A percentile compares a stretch with the other conserved stretches of the same genome.
These are phyloP conservation scores for Cricetomys ansorgei DNA, from an alignment of 2,113 vertebrate species.

Conservation along the genomic window DNA sequence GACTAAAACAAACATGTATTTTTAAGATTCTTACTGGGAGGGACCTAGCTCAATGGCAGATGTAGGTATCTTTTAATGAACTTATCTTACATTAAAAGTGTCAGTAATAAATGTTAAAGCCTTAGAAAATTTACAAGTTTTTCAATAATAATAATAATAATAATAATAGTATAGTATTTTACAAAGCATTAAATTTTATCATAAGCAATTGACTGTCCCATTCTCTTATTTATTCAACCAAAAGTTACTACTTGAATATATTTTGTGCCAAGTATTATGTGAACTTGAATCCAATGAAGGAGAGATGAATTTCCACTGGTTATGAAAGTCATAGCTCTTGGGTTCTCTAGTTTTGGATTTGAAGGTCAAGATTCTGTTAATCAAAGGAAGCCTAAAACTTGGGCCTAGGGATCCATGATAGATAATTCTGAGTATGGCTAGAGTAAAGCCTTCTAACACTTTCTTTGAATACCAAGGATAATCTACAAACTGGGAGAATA, in stretches of 20 bases:
- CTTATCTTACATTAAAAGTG: constrained; percentile 1
- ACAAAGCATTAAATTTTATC: constrained; percentile 43
- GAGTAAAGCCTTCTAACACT: constrained; percentile 1
- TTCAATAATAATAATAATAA: constrained; percentile 35
- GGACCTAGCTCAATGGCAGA: background rate
- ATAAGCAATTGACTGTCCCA: background rate
- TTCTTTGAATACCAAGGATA: constrained; percentile 37
- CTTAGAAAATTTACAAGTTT: constrained; percentile 50
- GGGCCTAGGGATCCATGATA: background rate
- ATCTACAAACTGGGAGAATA: constrained; percentile 36
- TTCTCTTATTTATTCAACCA: constrained; percentile 3
- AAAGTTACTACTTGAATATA: background rate
- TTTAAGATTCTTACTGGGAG: constrained; percentile 18
- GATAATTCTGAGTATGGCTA: background rate
- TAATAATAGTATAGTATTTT: constrained; percentile 48
- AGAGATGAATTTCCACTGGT: constrained; percentile 28
- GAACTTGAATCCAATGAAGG: constrained; percentile 30
- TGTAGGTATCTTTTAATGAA: too few relatives aligned
- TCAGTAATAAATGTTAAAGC: constrained; percentile 36
- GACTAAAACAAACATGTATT: constrained; percentile 31
- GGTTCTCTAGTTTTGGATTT: constrained; percentile 3
- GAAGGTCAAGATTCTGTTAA: constrained; percentile 1
- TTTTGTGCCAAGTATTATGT: constrained; percentile 8
- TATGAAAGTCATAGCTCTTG: constrained; percentile 30
- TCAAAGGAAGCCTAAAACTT: background rate